Percentiles rank a stretch among this genome's conserved stretches.
These are phyloP conservation scores for Helicoverpa assulta DNA, from an alignment of 2,888 invertebrate genomes.

Conservation along the genomic window DNA sequence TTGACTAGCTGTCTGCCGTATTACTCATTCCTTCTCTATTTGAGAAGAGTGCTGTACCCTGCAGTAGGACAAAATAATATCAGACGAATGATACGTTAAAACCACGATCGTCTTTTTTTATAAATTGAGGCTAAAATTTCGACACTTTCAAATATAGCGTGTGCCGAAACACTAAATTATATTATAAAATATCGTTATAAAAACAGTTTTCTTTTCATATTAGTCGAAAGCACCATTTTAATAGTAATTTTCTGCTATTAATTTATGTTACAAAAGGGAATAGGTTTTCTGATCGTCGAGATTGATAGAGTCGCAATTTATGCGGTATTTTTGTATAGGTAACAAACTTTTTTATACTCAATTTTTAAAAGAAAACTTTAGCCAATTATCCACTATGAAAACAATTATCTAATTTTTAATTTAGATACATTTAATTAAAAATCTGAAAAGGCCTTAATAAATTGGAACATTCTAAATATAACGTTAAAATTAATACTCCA, in stretches of 20 bases:
- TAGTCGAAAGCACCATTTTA: constrained; percentile 44
- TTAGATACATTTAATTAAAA: no score
- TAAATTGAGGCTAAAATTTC: constrained; percentile 13
- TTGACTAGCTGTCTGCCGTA: no score
- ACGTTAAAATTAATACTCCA: no score
- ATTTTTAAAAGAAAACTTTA: not conserved
- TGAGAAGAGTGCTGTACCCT: no score
- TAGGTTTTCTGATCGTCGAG: constrained; percentile 29
- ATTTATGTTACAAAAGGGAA: constrained; percentile 40
- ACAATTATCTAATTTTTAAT: no score
- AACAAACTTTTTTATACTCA: not conserved
- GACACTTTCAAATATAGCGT: constrained; percentile 33
- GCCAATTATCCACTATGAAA: not conserved
- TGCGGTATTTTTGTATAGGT: not conserved
- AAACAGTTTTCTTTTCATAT: constrained; percentile 47
- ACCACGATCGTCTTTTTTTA: no score
- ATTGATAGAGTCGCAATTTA: constrained; percentile 27
- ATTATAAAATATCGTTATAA: constrained; percentile 46
- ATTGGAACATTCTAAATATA: no score
- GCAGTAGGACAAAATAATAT: no score
- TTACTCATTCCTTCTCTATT: no score
- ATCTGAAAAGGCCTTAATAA: no score
- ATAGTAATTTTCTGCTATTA: constrained; percentile 51
- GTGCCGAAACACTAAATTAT: constrained; percentile 45
- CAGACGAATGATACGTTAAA: no score